Base-by-base conservation (phyloP, 2,888 invertebrate genomes). In the Hypsopygia costalis region DNA sequence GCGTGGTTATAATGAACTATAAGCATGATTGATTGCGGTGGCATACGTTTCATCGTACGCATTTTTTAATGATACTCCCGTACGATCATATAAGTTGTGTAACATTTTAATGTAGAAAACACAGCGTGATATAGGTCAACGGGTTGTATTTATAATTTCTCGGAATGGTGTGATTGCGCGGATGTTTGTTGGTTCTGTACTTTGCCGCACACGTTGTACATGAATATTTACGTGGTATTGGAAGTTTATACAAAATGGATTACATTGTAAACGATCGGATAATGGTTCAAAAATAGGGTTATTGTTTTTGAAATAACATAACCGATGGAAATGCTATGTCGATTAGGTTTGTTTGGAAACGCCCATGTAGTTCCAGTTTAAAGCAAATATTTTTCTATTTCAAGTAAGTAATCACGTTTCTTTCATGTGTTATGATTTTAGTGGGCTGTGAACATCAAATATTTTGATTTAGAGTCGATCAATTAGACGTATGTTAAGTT, bases 111-210 rank as follows among this genome's bases (percentile, higher is more conserved):
- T 78, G 72, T 69, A 63, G 66, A 69, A 74, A 79, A 78, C 77
- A 74, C 56, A 62, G 49, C 60, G 56, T 59, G 52, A 85, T 76
- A 81, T 83, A 72, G 86, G 87, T 80, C 79, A 81, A 51, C 58
- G 64, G 63, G 69, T 62, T 69, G 65, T 73, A 69, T 78, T 76
- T 79, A 76, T 78, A 75, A 79, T 75, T 86, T 81, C 83, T 74
- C 56, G 58, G 83, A 82, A 82, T 69, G 63, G 62, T 69, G 63
- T 64, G 75, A 74, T 73, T 72, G 74, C 69, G 50, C 77, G 81
- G 82, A 81, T 82, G 81, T 82, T 83, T 81, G 70, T 58, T 56
- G 61, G 57, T 61, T 62, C 53, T 51, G 49, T 54, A 51, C 69
- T 74, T 63, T 49, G 56, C 65, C 65, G 54, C 70, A 60, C 64